Conservation (phyloP, 2,113 vertebrate genomes). For the Oncorhynchus kisutch region DNA sequence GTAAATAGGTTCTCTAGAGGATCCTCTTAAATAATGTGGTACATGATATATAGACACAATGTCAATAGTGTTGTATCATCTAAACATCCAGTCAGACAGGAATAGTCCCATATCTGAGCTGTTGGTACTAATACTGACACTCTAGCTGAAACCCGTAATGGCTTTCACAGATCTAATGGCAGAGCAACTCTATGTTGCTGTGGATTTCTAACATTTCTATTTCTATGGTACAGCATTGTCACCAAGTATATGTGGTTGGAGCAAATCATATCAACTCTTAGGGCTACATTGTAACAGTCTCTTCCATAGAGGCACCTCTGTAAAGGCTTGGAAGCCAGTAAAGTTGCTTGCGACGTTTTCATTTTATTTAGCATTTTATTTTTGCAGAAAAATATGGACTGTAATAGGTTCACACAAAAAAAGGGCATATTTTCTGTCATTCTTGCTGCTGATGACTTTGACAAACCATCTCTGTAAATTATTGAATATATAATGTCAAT, state of each 20-base stretch:
- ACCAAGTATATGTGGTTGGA: background rate
- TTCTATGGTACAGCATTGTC: background rate
- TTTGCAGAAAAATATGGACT: conserved; percentile 23
- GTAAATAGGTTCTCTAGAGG: background rate
- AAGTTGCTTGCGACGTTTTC: conserved; percentile 2
- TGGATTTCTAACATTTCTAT: background rate
- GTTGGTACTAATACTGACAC: background rate
- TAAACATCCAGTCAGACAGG: background rate
- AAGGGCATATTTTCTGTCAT: conserved; percentile 24
- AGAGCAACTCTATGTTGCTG: background rate
- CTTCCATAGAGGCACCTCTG: background rate
- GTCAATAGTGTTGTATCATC: background rate
- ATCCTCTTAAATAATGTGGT: background rate
- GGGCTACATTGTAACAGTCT: background rate
- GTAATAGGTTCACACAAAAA: conserved; percentile 16
- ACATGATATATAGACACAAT: background rate
- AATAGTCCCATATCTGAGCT: background rate
- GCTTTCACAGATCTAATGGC: background rate
- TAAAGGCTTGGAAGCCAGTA: conserved; percentile 25
- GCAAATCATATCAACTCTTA: background rate
- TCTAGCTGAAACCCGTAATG: background rate
- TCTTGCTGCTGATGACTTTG: conserved; percentile 82
- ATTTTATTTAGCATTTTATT: conserved; percentile 19
- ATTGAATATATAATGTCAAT: conserved; percentile 70
- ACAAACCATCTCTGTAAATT: conserved; percentile 85